A percentile compares a stretch with the other conserved stretches of the same genome.
Conservation (phyloP, 2,888 invertebrate genomes). For the Adelognathus sp. region DNA sequence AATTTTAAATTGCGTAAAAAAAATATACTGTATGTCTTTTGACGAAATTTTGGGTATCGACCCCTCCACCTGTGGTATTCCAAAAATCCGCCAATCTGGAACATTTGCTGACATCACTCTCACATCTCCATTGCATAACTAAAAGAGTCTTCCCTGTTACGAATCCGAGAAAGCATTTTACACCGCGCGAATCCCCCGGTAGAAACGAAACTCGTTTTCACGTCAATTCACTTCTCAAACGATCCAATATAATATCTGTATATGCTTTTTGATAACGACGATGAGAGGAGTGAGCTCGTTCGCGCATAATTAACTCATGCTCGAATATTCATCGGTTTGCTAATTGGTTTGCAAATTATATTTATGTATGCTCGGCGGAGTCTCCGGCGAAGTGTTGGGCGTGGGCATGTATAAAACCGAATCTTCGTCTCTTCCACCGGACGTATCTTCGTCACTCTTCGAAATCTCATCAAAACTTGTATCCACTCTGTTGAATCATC, state of each 20-base stretch:
- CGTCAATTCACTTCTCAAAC: background rate
- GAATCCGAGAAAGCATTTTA: no score
- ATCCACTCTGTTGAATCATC: background rate
- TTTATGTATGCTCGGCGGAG: conserved; percentile 30
- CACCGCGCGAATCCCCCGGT: no score
- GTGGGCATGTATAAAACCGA: background rate
- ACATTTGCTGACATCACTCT: no score
- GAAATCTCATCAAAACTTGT: background rate
- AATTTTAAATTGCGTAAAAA: no score
- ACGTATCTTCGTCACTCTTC: background rate
- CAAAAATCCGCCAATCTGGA: no score
- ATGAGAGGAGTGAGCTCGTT: background rate
- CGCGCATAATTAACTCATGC: conserved; percentile 39
- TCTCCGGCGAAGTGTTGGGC: background rate
- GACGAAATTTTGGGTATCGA: no score
- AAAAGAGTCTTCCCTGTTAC: no score
- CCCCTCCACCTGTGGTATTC: no score
- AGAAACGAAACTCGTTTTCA: no score
- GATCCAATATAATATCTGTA: background rate
- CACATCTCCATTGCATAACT: no score
- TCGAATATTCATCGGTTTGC: conserved; percentile 49
- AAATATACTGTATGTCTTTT: no score
- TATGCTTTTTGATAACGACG: background rate
- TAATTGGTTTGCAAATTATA: conserved; percentile 50
- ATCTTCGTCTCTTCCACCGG: background rate